Evolutionary conservation across 2,888 invertebrate species (phyloP), one percentile per base, ranked within the genome.

Genomic region (Spilarctia lutea): DNA sequence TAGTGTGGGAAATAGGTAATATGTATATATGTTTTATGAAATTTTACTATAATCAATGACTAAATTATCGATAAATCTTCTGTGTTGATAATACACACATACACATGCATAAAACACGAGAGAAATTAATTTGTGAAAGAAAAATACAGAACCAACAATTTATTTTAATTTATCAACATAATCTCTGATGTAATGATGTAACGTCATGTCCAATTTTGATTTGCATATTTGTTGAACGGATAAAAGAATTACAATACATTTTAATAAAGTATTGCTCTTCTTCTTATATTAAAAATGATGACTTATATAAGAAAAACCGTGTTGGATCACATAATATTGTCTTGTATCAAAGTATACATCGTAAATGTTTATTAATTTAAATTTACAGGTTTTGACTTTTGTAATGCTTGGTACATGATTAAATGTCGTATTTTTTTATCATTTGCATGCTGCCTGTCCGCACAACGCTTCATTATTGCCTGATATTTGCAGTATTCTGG

Each of bases 401-500:
- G 80, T 85, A 80, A 85, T 71, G 93, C 92, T 92, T 92, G 88
- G 88, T 90, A 82, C 90, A 87, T 90, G 85, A 90, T 91, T 93
- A 93, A 94, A 93, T 93, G 93, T 95, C 89, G 87, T 89, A 91
- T 94, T 95, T 76, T n/a, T 94, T 94, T 94, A 93, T 94, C 90
- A 91, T 95, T 96, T 95, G 96, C 95, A 95, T 96, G 96, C 96
- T 94, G 94, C 96, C 96, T 96, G 95, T 95, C 94, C 94, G 94
- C 96, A 96, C 96, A 90, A 92, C 96, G 95, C 96, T 96, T 95
- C 94, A 94, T 94, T 94, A 93, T 95, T 95, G 94, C 94, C 94
- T 92, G 93, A 93, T 92, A 94, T 93, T 94, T 94, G 94, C 96
- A 98, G 98, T 96, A 98, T 98, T 96, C 96, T 97, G 97, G 98